Base-by-base conservation (phyloP, 2,113 vertebrate genomes). In the Mormyrus lacerda region DNA sequence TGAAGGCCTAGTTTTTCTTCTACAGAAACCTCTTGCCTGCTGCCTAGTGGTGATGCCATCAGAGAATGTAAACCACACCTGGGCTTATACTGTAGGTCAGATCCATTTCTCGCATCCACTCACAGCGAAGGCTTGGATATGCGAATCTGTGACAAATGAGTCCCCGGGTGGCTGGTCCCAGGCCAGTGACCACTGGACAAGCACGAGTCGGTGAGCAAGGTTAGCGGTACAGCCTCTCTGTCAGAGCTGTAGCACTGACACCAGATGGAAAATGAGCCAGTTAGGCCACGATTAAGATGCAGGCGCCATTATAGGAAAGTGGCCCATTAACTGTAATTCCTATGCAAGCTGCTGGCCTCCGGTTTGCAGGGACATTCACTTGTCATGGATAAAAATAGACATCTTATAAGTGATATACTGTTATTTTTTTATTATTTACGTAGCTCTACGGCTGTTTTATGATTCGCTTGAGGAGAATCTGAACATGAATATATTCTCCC, bases 231-330 rank as follows among this genome's bases (percentile, higher is more conserved):
- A 61, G 15, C 53, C 53, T 17, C 53, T 24, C 17, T 61, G 19
- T 13, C 39, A 65, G 85, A 5, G 3, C 85, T 85, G 85, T 31
- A 21, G 19, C 35, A 24, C 19, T 65, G n/a, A 87, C 51, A 44
- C 35, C 87, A 87, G 87, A 87, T 87, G 87, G 87, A 61, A 31
- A 87, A 87, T 61, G 87, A 51, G 35, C 35, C 53, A n/a, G 35
- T 61, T 65, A 19, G 35, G 10, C 87, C 11, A 21, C 21, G 11
- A 87, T 42, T 65, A 53, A 87, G 35, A 24, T 61, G 21, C 87
- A 87, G 87, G 87, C 42, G 11, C 87, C 51, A 65, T 19, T 45
- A n/a, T 11, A 9, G 17, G 15, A 44, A 50, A 61, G 53, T 21
- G 19, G 53, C 0, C 87, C 53, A 88, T 69, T 88, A 45, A 69